These are phyloP conservation scores for Muscicapa adusta DNA, from an alignment of 2,113 vertebrate species.

Conservation along the genomic window DNA sequence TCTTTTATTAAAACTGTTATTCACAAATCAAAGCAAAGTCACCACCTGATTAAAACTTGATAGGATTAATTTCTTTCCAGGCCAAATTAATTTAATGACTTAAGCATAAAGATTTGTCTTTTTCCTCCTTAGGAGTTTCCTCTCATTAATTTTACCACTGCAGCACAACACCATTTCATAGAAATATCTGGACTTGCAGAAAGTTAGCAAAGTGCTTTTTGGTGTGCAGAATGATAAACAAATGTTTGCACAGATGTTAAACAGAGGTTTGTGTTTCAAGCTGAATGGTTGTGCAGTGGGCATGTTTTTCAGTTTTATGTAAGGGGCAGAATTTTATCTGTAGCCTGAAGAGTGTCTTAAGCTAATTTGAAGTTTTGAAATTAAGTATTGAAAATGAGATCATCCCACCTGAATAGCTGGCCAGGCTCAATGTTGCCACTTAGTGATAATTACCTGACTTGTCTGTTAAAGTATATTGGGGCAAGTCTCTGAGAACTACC, in stretches of 20 bases:
- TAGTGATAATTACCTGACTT: neutral
- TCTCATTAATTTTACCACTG: neutral
- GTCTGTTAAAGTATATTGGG: neutral
- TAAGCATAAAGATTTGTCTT: neutral
- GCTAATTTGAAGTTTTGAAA: neutral
- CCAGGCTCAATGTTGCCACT: neutral
- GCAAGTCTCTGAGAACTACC: neutral
- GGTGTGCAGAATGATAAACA: neutral
- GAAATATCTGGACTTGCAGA: neutral
- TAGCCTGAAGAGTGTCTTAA: neutral
- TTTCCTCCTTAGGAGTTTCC: neutral
- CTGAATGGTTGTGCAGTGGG: neutral
- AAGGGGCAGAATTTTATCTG: neutral
- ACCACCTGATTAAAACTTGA: constrained; percentile 44
- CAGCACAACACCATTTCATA: neutral
- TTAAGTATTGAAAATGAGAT: neutral
- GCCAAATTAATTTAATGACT: neutral
- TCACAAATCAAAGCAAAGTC: constrained; percentile 35
- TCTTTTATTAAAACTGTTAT: constrained; percentile 30
- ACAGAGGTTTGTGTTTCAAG: neutral
- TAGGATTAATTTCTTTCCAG: constrained; percentile 38
- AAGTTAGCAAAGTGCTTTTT: neutral
- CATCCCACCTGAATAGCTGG: neutral
- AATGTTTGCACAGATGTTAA: neutral
- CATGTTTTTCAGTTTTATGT: neutral